Percentiles rank a stretch among this genome's conserved stretches.
phyloP scores from a whole-genome alignment of 1,140 invertebrate species.

The Chironomus tepperi region DNA sequence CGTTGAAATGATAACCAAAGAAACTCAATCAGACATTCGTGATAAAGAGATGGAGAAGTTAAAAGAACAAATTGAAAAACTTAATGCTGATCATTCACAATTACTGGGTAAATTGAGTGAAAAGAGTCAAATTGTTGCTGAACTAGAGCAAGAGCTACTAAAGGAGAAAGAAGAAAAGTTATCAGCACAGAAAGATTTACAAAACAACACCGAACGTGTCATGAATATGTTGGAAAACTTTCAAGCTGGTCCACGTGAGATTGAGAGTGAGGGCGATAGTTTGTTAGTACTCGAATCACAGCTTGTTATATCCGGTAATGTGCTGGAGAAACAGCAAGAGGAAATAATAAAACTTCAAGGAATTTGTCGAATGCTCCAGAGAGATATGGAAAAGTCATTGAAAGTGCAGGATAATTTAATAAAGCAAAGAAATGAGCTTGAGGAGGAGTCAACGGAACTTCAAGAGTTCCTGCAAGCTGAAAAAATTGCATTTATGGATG shows the following conservation, averaged over 20 bases:
- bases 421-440: slow-evolving; percentile 60
- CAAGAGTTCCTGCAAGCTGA: slow-evolving; percentile 71
- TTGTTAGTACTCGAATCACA: slow-evolving; percentile 64
- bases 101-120: slow-evolving; percentile 28
- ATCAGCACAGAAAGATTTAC: slow-evolving; percentile 59
- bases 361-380: slow-evolving; percentile 55
- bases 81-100: slow-evolving; percentile 37
- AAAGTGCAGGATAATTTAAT: slow-evolving; percentile 54
- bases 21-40: slow-evolving; percentile 58
- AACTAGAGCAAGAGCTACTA: slow-evolving; percentile 40
- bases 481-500: slow-evolving; percentile 59
- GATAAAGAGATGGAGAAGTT: slow-evolving; percentile 51
- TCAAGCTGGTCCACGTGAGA: slow-evolving; percentile 41
- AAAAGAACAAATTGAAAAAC: slow-evolving; percentile 45
- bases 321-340: slow-evolving; percentile 61
- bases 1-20: slow-evolving; percentile 39
- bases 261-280: slow-evolving; percentile 52
- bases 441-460: slow-evolving; percentile 60
- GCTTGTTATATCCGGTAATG: slow-evolving; percentile 61
- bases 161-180: slow-evolving; percentile 59
- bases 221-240: slow-evolving; percentile 54
- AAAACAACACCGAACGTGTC: slow-evolving; percentile 59
- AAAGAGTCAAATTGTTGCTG: slow-evolving; percentile 25
- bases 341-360: slow-evolving; percentile 62
- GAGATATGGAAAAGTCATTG: slow-evolving; percentile 44